Conservation (phyloP, 1,140 invertebrate genomes). For the Sitophilus oryzae region DNA sequence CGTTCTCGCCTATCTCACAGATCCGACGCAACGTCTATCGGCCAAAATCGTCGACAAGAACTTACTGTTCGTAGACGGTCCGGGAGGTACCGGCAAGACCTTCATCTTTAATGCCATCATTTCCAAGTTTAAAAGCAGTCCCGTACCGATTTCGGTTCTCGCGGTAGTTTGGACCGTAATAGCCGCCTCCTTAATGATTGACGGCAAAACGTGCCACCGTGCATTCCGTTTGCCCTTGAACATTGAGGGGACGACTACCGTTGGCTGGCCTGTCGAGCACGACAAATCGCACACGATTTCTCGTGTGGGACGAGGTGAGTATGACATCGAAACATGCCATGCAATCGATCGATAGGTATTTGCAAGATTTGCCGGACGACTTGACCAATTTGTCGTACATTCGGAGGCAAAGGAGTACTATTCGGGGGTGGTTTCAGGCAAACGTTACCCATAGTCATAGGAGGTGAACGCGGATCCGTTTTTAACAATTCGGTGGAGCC, state of each 20-base stretch:
- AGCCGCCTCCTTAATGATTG: too few relatives aligned
- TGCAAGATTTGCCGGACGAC: not conserved
- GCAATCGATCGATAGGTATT: slow-evolving; percentile 8
- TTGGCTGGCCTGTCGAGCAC: not conserved
- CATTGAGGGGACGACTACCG: not conserved
- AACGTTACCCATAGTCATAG: not conserved
- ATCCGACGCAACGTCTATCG: not conserved
- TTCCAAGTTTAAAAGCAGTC: too few relatives aligned
- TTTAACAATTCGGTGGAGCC: not conserved
- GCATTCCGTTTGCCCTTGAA: not conserved
- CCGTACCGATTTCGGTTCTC: too few relatives aligned
- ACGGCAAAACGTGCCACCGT: not conserved
- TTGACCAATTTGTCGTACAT: not conserved
- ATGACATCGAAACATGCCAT: not conserved
- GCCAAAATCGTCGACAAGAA: too few relatives aligned
- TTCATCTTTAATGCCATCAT: too few relatives aligned
- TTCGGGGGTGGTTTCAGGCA: not conserved
- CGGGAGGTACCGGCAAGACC: too few relatives aligned
- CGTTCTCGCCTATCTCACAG: too few relatives aligned
- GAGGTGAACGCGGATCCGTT: not conserved
- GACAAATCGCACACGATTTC: not conserved
- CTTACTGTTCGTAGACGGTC: too few relatives aligned
- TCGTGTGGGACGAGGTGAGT: not conserved
- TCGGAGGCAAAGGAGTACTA: not conserved
- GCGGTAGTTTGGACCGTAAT: too few relatives aligned